A percentile compares a stretch with the other conserved stretches of the same genome.
Conservation (phyloP, 1,140 invertebrate species). For the Anadara kagoshimensis region DNA sequence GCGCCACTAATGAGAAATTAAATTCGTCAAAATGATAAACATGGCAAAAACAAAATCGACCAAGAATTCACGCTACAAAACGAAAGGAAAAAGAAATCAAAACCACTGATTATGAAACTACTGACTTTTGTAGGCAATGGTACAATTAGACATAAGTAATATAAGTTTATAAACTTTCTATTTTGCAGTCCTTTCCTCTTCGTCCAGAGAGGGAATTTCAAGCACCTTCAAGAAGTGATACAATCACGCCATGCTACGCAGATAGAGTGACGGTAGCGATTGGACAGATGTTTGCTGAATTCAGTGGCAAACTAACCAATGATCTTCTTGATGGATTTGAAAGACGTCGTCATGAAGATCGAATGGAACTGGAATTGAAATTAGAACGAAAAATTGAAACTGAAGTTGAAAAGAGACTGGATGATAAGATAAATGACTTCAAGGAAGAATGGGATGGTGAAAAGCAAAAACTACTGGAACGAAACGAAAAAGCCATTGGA, state of each 20-base stretch:
- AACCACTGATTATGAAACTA: too few relatives aligned
- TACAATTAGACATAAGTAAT: too few relatives aligned
- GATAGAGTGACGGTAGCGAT: slow-evolving; percentile 33
- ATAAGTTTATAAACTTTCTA: too few relatives aligned
- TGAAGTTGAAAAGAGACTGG: slow-evolving; percentile 27
- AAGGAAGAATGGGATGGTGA: slow-evolving; percentile 35
- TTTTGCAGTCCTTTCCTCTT: too few relatives aligned
- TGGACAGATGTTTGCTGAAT: slow-evolving; percentile 44
- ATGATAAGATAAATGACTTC: slow-evolving; percentile 32
- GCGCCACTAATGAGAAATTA: too few relatives aligned
- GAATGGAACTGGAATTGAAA: slow-evolving; percentile 33
- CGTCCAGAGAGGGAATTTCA: too few relatives aligned
- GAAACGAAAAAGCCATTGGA: slow-evolving; percentile 28
- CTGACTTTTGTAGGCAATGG: too few relatives aligned
- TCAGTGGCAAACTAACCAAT: slow-evolving; percentile 42
- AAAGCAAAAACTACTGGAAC: slow-evolving; percentile 18
- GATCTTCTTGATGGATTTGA: slow-evolving; percentile 42
- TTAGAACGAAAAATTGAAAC: slow-evolving; percentile 39
- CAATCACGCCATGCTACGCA: slow-evolving; percentile 3
- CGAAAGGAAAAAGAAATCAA: too few relatives aligned
- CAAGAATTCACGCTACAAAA: too few relatives aligned
- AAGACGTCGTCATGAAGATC: slow-evolving; percentile 38
- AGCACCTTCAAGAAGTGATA: too few relatives aligned
- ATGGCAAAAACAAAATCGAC: too few relatives aligned
- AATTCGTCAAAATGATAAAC: too few relatives aligned